Evolutionary conservation across 2,888 invertebrate species (phyloP).

Genomic region (Oxycera nigricornis): DNA sequence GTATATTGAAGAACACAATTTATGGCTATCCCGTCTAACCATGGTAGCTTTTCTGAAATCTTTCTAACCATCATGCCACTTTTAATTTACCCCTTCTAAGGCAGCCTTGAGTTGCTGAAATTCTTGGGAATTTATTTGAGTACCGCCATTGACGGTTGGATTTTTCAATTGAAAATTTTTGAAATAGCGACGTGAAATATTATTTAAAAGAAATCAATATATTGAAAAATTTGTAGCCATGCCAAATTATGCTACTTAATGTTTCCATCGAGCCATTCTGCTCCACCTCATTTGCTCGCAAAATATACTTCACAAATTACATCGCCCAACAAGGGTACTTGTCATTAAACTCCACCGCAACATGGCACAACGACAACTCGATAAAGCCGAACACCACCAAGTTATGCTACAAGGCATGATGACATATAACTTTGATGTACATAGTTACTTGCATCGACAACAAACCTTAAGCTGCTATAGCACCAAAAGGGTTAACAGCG

Average conservation of each 20-base stretch:
- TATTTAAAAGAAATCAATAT: slow-evolving; percentile 32
- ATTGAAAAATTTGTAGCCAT: slow-evolving; percentile 24
- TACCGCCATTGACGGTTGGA: too few species aligned
- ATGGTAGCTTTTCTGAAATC: too few species aligned
- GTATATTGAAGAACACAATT: too few species aligned
- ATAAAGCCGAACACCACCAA: slow-evolving; percentile 39
- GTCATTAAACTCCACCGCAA: slow-evolving; percentile 44
- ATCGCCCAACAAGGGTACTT: slow-evolving; percentile 40
- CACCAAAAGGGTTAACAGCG: slow-evolving; percentile 23
- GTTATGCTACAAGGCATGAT: slow-evolving; percentile 6
- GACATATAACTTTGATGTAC: slow-evolving; percentile 1
- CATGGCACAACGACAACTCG: slow-evolving; percentile 44
- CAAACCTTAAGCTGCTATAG: not conserved
- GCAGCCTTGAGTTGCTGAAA: too few species aligned
- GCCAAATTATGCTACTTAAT: slow-evolving; percentile 11
- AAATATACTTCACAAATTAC: slow-evolving; percentile 42
- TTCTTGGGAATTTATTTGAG: too few species aligned
- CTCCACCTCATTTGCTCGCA: not conserved
- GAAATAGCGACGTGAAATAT: slow-evolving; percentile 12
- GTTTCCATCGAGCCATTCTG: not conserved
- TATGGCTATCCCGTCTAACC: too few species aligned
- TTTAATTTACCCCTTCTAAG: too few species aligned
- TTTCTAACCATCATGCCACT: too few species aligned
- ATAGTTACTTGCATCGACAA: not conserved
- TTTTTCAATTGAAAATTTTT: too few species aligned